Evolutionary conservation across 2,888 invertebrate genomes (phyloP).

Genomic region (Liopterus haemorrhoidalis): DNA sequence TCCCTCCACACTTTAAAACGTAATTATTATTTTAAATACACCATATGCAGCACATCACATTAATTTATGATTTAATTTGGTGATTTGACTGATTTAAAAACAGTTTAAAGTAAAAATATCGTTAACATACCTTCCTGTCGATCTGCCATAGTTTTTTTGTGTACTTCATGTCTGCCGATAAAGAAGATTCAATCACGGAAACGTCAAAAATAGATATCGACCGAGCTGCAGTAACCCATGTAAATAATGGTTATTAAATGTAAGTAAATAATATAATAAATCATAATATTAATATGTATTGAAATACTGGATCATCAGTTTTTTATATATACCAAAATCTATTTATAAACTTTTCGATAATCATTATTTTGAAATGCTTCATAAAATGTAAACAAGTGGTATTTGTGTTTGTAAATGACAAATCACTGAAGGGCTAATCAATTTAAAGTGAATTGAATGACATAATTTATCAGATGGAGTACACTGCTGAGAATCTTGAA

Average conservation of each 20-base stretch:
- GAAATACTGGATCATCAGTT: constrained; percentile 8
- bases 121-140: neutral
- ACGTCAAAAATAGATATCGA: constrained; percentile 21
- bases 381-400: no score
- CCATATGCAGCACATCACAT: no score
- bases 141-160: constrained; percentile 22
- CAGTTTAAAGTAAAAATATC: no score
- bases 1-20: no score
- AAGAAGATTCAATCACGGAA: constrained; percentile 13
- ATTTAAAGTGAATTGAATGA: neutral
- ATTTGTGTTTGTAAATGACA: no score
- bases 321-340: neutral
- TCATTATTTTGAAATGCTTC: neutral
- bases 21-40: no score
- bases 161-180: constrained; percentile 21
- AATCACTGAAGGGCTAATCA: no score
- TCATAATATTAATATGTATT: constrained; percentile 7
- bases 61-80: no score
- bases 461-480: constrained; percentile 51
- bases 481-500: constrained; percentile 59
- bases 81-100: no score
- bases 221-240: constrained; percentile 14
- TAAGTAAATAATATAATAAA: constrained; percentile 4
- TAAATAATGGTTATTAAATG: constrained; percentile 11
- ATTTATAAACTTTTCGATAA: neutral